Base-by-base conservation (phyloP, 2,797 vertebrate genomes). In the Myripristis jacobus region DNA sequence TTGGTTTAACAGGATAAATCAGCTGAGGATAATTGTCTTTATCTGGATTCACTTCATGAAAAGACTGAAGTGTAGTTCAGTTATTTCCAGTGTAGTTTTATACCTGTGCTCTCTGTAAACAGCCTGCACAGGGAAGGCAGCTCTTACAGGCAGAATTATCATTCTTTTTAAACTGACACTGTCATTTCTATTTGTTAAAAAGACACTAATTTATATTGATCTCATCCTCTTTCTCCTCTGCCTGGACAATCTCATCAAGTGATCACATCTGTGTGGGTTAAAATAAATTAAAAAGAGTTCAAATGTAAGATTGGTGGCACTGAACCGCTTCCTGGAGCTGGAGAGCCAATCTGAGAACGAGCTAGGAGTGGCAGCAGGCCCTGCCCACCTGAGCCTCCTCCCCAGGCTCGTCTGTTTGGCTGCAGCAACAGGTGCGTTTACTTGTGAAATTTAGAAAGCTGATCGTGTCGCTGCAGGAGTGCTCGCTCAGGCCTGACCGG, bases 201-300 rank as follows among this genome's bases (percentile, higher is more conserved):
- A 55, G 2, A 31, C 34, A 69, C 34, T 47, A 1, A 55, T 57
- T 52, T 4, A 48, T 41, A 58, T 1, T 70, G 50, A 73, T 63
- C 41, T 11, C 24, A 52, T 51, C 19, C 18, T 64, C 31, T 46
- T 1, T 41, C 38, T 41, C 38, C 13, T 63, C 27, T 59, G 54
- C 66, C 22, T 6, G 24, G n/a, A 1, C 65, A 61, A 66, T 77
- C 67, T 70, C 24, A 55, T 22, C 25, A 61, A 76, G 55, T 69
- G 66, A 62, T 74, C 55, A 36, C 83, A 82, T 29, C 53, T 53
- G 62, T 16, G 43, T 58, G 19, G 25, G 29, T 25, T n/a, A n/a
- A n/a, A n/a, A n/a, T n/a, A n/a, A n/a, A n/a, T n/a, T n/a, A n/a
- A n/a, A n/a, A n/a, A n/a, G n/a, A n/a, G n/a, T n/a, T n/a, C n/a